Evolutionary conservation across 2,113 vertebrate genomes (phyloP).

Genomic region (Pteronura brasiliensis): DNA sequence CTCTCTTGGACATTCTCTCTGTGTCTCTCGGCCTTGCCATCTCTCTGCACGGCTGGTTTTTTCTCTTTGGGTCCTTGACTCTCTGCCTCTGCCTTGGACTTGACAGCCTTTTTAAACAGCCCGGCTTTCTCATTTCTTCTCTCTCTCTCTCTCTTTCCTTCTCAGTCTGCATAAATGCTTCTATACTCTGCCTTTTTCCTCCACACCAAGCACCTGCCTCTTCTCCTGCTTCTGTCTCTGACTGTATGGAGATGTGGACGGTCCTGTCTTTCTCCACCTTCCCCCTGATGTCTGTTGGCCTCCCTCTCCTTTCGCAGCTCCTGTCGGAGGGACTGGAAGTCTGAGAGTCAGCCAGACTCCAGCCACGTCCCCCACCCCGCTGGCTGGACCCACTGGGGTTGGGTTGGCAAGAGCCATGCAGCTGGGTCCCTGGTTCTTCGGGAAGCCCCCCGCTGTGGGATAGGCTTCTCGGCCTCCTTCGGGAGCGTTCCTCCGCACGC

Average conservation of each 20-base stretch:
- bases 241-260: neutral
- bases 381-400: no score
- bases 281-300: rapidly evolving
- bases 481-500: slow-evolving; percentile 79
- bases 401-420: slow-evolving; percentile 43
- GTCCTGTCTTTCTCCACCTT: neutral
- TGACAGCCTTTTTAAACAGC: no score
- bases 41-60: neutral
- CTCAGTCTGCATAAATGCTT: neutral
- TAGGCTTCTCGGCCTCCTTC: slow-evolving; percentile 71
- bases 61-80: neutral
- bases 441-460: slow-evolving; percentile 76
- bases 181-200: neutral
- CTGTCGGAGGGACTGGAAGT: neutral
- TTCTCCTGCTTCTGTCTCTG: neutral
- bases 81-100: neutral
- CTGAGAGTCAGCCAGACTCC: slow-evolving; percentile 37
- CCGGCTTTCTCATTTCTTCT: neutral
- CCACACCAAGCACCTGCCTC: neutral
- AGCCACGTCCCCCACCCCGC: neutral
- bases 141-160: neutral
- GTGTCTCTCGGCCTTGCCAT: neutral
- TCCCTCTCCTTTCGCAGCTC: neutral
- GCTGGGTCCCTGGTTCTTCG: slow-evolving; percentile 74
- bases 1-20: neutral